Base-by-base conservation (phyloP, 2,888 invertebrate genomes). In the Periphyllus acericola region DNA sequence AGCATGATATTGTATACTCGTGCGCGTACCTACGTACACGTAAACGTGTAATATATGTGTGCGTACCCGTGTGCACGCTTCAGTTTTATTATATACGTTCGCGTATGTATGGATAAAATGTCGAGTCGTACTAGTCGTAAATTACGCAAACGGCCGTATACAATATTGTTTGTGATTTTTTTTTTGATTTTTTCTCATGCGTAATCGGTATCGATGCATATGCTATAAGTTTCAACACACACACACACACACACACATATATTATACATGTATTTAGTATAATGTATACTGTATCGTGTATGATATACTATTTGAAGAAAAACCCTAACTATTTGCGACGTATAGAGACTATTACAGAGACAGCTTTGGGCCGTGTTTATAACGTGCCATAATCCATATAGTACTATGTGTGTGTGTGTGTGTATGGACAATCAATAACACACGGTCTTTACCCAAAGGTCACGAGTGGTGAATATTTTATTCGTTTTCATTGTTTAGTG, bases 381-480 rank as follows among this genome's bases (percentile, higher is more conserved):
- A 32, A 71, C 29, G 9, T 71, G 14, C 32, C 32, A 71, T 71
- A 17, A 71, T 71, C 71, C 32, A 71, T 17, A 71, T 71, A 71
- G 11, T 32, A 4, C 32, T 71, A 17, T 32, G 17, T 29, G 71
- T 29, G 17, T 71, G 81, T 71, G 34, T 34, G 5, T 66, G 2
- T 66, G 25, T 34, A 32, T 46, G 19, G 68, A 34, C 84, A 85
- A 85, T 85, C 84, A 46, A 85, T 85, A 85, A 85, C 84, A 76
- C 21, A 52, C 68, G 84, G 84, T 84, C 46, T 75, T 76, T 78
- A 85, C 84, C 76, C 76, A 76, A 46, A 76, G 46, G 68, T 36
- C 75, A 75, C 68, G 76, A 34, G 76, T 76, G 84, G 68, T 85
- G 84, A 85, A 85, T 85, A 85, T 85, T 85, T 85, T 66, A 85